A percentile compares a stretch with the other conserved stretches of the same genome.
These are phyloP conservation scores for Torymus aiolomorphi DNA, from an alignment of 2,888 invertebrate genomes.

Conservation along the genomic window DNA sequence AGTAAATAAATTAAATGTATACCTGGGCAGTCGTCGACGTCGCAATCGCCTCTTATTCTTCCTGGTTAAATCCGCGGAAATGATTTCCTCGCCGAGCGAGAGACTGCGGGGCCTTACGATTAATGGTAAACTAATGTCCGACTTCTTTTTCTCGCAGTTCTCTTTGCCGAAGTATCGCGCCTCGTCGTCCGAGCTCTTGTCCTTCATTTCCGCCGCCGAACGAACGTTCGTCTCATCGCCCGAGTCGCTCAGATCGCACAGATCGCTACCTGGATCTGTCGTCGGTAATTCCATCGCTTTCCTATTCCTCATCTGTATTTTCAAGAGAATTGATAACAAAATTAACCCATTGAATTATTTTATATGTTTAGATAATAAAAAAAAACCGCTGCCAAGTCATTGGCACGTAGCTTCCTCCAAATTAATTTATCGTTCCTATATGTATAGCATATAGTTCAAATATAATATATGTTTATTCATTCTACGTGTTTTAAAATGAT, in stretches of 20 bases:
- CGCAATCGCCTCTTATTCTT: conserved; percentile 62
- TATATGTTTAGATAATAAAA: too few relatives aligned
- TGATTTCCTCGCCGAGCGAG: conserved; percentile 65
- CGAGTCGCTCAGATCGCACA: conserved; percentile 76
- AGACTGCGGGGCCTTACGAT: conserved; percentile 67
- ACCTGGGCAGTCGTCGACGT: conserved; percentile 66
- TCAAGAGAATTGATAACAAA: too few relatives aligned
- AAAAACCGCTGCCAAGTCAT: too few relatives aligned
- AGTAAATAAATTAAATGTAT: background rate
- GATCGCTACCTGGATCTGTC: conserved; percentile 82
- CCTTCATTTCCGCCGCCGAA: conserved; percentile 47
- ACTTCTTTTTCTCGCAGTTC: conserved; percentile 41
- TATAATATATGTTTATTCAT: too few relatives aligned
- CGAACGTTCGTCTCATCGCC: conserved; percentile 74
- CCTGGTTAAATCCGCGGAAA: conserved; percentile 55
- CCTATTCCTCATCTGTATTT: conserved; percentile 65
- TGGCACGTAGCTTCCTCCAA: too few relatives aligned
- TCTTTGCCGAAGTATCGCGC: conserved; percentile 33
- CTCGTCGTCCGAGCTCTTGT: conserved; percentile 56
- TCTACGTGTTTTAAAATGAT: too few relatives aligned
- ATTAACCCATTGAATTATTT: too few relatives aligned
- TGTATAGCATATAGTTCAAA: too few relatives aligned
- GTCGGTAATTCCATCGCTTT: conserved; percentile 78
- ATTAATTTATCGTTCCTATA: too few relatives aligned
- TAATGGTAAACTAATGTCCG: conserved; percentile 62